phyloP scores from a whole-genome alignment of 2,113 vertebrate genomes.

The Chaetodon auriga region DNA sequence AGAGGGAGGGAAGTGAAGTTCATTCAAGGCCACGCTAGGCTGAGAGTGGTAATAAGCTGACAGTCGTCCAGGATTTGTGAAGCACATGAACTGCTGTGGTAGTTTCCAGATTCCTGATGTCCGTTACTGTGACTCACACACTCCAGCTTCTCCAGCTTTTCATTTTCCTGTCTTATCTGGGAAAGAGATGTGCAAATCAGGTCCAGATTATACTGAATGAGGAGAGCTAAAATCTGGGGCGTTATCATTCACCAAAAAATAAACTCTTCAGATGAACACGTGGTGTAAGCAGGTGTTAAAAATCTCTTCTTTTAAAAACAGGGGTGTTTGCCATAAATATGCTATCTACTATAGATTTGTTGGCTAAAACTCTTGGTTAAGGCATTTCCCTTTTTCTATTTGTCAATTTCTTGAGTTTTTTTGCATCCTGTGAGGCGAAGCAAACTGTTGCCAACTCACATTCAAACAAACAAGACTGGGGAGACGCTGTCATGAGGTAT shows the following conservation, averaged over 20 bases:
- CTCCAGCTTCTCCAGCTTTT: conserved; percentile 17
- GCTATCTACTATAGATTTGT: background rate
- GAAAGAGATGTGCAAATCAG: background rate
- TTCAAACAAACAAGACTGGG: conserved; percentile 40
- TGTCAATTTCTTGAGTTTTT: background rate
- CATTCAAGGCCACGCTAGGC: conserved; percentile 36
- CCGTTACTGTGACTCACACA: conserved; percentile 55
- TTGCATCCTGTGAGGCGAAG: background rate
- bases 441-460: conserved; percentile 52
- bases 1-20: conserved; percentile 28
- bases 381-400: background rate
- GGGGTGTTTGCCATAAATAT: background rate
- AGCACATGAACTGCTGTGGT: conserved; percentile 39
- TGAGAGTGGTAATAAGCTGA: conserved; percentile 34
- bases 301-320: background rate
- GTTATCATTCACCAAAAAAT: background rate
- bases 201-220: background rate
- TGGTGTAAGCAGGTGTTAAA: background rate
- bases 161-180: conserved; percentile 9
- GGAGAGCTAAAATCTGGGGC: background rate
- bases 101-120: conserved; percentile 59
- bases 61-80: conserved; percentile 52
- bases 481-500: conserved; percentile 62
- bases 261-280: background rate
- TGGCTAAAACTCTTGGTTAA: background rate